Evolutionary conservation across 2,888 invertebrate genomes (phyloP).

Genomic region (Himalopsyche anomala): DNA sequence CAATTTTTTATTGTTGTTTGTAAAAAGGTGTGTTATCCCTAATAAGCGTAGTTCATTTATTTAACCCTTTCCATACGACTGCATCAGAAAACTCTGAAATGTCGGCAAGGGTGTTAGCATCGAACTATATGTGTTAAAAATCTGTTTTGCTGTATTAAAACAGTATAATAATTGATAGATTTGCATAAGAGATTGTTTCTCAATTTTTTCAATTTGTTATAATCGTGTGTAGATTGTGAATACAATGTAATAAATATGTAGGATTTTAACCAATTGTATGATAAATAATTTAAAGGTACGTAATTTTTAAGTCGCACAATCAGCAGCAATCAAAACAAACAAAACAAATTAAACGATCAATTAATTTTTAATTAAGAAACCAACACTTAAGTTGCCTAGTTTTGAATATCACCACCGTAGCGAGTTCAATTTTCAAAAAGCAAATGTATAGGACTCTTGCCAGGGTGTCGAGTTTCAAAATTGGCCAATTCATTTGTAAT

Average conservation of each 20-base stretch:
- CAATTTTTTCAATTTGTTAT: slow-evolving; percentile 61
- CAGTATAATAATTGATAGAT: slow-evolving; percentile 26
- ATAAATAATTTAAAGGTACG: slow-evolving; percentile 52
- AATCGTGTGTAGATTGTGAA: slow-evolving; percentile 64
- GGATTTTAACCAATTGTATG: slow-evolving; percentile 60
- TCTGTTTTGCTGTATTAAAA: slow-evolving; percentile 8
- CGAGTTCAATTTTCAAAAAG: neutral
- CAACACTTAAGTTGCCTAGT: slow-evolving; percentile 43
- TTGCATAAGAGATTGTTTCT: slow-evolving; percentile 33
- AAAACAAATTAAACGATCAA: slow-evolving; percentile 47
- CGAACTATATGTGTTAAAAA: slow-evolving; percentile 31
- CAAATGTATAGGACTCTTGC: neutral
- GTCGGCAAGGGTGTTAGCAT: slow-evolving; percentile 20
- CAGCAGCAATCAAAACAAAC: slow-evolving; percentile 47
- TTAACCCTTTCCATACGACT: slow-evolving; percentile 42
- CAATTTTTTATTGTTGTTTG: slow-evolving; percentile 63
- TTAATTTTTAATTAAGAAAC: slow-evolving; percentile 46
- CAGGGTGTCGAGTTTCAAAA: neutral
- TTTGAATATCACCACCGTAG: neutral
- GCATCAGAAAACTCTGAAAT: slow-evolving; percentile 23
- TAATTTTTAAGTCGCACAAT: slow-evolving; percentile 61
- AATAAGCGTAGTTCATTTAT: slow-evolving; percentile 12
- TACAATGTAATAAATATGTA: slow-evolving; percentile 63
- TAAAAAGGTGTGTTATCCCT: slow-evolving; percentile 46
- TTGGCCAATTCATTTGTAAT: neutral